phyloP scores from a whole-genome alignment of 2,888 invertebrate species.

The Lycocerus yunnanus region DNA sequence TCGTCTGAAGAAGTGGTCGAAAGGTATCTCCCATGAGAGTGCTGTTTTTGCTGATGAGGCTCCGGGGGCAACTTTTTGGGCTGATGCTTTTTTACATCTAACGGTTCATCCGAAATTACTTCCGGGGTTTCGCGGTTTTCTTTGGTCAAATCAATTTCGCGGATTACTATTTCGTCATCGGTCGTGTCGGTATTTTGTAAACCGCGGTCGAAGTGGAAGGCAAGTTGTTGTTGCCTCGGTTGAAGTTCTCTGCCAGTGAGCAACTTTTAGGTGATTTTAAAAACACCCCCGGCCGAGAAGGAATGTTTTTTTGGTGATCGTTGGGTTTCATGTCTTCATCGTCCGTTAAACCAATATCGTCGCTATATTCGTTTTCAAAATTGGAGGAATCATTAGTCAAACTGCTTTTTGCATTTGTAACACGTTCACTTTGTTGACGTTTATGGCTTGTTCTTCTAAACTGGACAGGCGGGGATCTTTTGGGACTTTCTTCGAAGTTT shows the following conservation, averaged over 20 bases:
- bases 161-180: conserved; percentile 7
- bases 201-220: background rate
- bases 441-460: background rate
- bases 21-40: accelerated
- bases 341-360: accelerated
- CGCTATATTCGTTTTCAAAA: background rate
- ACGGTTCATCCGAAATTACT: background rate
- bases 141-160: background rate
- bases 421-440: background rate
- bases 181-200: background rate
- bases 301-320: background rate
- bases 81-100: background rate
- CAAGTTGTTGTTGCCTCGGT: background rate
- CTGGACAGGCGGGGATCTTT: background rate
- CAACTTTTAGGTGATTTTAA: background rate
- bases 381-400: background rate
- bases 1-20: background rate
- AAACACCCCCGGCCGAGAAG: background rate
- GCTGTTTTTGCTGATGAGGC: accelerated
- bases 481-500: background rate
- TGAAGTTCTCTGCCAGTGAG: background rate
- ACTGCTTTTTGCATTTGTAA: background rate
- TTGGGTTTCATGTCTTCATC: background rate
- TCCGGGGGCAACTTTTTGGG: background rate
- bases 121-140: background rate